Base-by-base conservation (phyloP, 2,113 vertebrate species). In the Channa maculata region DNA sequence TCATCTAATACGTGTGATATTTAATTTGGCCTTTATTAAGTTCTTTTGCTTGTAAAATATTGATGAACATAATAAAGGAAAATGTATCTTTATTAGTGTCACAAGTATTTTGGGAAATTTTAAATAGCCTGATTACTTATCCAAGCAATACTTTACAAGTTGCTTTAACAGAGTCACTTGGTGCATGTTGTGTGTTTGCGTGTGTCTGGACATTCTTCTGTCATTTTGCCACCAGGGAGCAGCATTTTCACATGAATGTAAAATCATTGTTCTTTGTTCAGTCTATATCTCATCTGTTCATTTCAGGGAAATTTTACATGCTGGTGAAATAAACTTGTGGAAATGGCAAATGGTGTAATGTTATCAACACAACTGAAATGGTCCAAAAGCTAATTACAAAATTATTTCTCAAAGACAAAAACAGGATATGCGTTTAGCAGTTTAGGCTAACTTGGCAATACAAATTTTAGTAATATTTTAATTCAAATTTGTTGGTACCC, bases 11-110 rank as follows among this genome's bases (percentile, higher is more conserved):
- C 39, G 62, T 92, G 85, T 83, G 80, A 75, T 94, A 94, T 92
- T 94, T 94, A 93, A 93, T 89, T 93, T 87, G 70, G 71, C 89
- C 91, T 93, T 93, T 92, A 91, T 92, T 92, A 85, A 65, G 92
- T 94, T 94, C 79, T 92, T 82, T 92, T 92, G 88, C 89, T 90
- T 93, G 93, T 94, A 93, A 92, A 90, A 92, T 94, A 93, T 88
- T 86, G 78, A 92, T 91, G 87, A 88, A 92, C 88, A 63, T 93
- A 93, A 93, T 95, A 94, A 94, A 94, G 88, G 88, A 88, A 71
- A 72, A 53, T 80, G 61, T 91, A 87, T 82, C 82, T 91, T 90
- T 89, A 84, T 67, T 75, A 70, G 58, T 82, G 80, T 86, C 60
- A 57, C 37, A 81, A 69, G 38, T 54, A 83, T 83, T 78, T 83